Conservation (phyloP, 2,888 invertebrate species). For the Zelleria hepariella region DNA sequence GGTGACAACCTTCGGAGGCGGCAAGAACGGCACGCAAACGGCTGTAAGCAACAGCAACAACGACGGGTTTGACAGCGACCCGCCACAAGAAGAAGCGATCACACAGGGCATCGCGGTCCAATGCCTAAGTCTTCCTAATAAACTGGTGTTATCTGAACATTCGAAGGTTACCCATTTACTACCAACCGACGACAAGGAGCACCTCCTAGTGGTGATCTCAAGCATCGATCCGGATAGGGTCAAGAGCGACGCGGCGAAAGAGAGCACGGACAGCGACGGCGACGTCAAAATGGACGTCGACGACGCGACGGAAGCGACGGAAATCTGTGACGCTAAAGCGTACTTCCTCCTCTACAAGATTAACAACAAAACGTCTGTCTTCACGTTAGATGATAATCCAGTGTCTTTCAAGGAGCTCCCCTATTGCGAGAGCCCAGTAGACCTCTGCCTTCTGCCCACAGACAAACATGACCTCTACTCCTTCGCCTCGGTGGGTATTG, state of each 20-base stretch:
- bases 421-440: constrained; percentile 76
- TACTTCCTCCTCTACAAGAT: constrained; percentile 55
- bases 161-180: constrained; percentile 74
- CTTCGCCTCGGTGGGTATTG: constrained; percentile 80
- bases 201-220: constrained; percentile 75
- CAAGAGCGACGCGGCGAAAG: constrained; percentile 26
- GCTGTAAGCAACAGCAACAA: constrained; percentile 50
- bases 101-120: constrained; percentile 69
- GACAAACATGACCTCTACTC: constrained; percentile 69
- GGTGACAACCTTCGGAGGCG: constrained; percentile 40
- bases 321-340: constrained; percentile 41
- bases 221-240: constrained; percentile 44
- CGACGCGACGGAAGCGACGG: constrained; percentile 34
- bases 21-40: constrained; percentile 50
- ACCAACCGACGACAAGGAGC: constrained; percentile 78
- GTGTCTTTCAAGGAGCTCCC: constrained; percentile 73
- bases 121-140: constrained; percentile 68
- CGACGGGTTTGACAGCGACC: constrained; percentile 66
- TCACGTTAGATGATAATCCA: constrained; percentile 71
- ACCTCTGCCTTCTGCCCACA: constrained; percentile 77
- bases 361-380: constrained; percentile 46
- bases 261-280: constrained; percentile 43
- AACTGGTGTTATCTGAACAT: constrained; percentile 58
- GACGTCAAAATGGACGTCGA: constrained; percentile 63
- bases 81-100: constrained; percentile 50